phyloP scores from a whole-genome alignment of 2,888 invertebrate genomes.

The Seladonia tumulorum region DNA sequence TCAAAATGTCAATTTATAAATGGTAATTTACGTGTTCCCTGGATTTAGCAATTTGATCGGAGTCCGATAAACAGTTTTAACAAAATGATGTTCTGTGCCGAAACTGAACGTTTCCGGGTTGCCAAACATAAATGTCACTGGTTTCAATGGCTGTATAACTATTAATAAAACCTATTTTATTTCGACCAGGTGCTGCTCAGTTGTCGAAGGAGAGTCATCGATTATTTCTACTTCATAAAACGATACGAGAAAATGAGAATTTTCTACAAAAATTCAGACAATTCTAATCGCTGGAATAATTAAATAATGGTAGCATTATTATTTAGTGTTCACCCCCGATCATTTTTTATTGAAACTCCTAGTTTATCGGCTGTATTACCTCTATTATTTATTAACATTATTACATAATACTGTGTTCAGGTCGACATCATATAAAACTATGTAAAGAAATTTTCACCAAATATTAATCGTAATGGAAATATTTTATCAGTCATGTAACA shows the following conservation, averaged over 20 bases:
- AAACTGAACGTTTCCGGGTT: neutral
- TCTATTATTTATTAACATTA: no score
- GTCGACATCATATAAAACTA: no score
- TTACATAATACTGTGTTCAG: no score
- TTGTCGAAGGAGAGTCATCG: neutral
- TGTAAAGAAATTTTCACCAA: no score
- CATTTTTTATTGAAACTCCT: no score
- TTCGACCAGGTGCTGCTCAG: neutral
- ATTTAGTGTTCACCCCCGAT: no score
- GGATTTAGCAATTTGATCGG: constrained; percentile 49
- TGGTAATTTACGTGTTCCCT: constrained; percentile 40
- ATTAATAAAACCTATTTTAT: constrained; percentile 2
- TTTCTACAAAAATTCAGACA: neutral
- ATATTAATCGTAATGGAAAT: no score
- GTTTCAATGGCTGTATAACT: neutral
- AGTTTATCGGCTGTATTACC: no score
- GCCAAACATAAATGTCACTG: constrained; percentile 4
- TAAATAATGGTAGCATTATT: no score
- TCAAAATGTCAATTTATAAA: constrained; percentile 52
- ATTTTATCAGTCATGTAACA: no score
- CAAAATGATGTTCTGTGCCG: constrained; percentile 18
- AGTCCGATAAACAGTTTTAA: constrained; percentile 55
- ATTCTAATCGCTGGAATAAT: no score
- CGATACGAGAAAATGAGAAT: neutral
- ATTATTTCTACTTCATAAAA: neutral